Evolutionary conservation across 2,113 vertebrate species (phyloP).

Genomic region (Etia nguti): DNA sequence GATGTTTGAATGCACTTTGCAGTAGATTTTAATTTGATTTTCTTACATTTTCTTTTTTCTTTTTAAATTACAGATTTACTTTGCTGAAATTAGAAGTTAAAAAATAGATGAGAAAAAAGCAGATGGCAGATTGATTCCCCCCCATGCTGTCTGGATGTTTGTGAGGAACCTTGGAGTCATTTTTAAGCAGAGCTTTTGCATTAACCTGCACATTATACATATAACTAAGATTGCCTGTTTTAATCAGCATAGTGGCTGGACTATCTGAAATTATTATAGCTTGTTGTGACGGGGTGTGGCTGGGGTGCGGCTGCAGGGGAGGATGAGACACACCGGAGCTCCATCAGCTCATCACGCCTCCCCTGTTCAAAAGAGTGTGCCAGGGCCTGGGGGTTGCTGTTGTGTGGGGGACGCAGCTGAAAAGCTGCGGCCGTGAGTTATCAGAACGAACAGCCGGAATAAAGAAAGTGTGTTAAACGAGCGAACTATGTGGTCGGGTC

Average conservation of each 20-base stretch:
- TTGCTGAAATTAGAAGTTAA: not conserved
- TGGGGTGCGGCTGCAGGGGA: no score
- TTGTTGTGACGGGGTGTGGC: no score
- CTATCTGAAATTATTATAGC: not conserved
- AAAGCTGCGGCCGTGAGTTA: no score
- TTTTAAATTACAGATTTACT: not conserved
- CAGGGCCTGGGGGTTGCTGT: no score
- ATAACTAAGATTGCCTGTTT: not conserved
- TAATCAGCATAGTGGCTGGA: not conserved
- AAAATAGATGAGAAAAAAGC: not conserved
- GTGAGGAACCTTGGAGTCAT: not conserved
- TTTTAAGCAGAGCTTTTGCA: not conserved
- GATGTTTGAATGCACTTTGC: not conserved
- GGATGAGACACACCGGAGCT: no score
- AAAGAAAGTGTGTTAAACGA: no score
- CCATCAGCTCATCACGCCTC: no score
- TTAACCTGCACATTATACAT: accelerated
- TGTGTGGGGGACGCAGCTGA: no score
- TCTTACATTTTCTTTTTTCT: not conserved
- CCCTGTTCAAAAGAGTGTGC: no score
- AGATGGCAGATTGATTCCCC: not conserved
- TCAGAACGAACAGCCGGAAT: no score
- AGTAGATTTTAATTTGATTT: accelerated
- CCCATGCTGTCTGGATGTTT: not conserved
- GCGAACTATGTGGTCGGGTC: no score